phyloP scores from a whole-genome alignment of 2,888 invertebrate genomes.

The Lithophane leautieri region DNA sequence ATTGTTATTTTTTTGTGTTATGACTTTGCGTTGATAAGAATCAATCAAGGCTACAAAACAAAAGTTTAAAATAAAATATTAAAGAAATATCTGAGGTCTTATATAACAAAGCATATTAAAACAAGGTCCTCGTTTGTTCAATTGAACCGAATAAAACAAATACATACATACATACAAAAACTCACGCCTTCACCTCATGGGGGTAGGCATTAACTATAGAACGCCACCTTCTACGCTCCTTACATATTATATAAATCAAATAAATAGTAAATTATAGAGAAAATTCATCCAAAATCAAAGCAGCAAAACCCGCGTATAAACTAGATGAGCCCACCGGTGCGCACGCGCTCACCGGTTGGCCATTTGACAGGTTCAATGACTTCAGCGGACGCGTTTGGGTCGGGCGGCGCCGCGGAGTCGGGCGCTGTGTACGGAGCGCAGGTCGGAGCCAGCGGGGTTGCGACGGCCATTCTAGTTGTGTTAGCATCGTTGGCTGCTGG shows the following conservation, averaged over 20 bases:
- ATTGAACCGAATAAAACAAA: neutral
- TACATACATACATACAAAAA: no score
- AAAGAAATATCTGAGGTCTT: neutral
- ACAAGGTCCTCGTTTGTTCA: neutral
- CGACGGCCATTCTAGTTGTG: slow-evolving; percentile 91
- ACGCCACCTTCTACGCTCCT: no score
- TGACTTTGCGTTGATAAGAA: neutral
- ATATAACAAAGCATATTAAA: neutral
- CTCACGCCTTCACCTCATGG: no score
- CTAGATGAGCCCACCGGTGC: slow-evolving; percentile 76
- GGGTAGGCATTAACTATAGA: no score
- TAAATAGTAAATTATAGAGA: neutral
- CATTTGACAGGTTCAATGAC: slow-evolving; percentile 84
- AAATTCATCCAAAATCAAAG: slow-evolving; percentile 33
- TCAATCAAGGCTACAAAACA: neutral
- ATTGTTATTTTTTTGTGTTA: no score
- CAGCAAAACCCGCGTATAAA: slow-evolving; percentile 66
- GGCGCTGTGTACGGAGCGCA: slow-evolving; percentile 78
- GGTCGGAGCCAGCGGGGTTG: slow-evolving; percentile 91
- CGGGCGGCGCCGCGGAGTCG: slow-evolving; percentile 59
- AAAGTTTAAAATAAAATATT: neutral
- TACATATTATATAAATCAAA: neutral
- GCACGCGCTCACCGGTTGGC: slow-evolving; percentile 74
- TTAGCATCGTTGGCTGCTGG: slow-evolving; percentile 92
- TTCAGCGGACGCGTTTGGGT: slow-evolving; percentile 85